phyloP scores from a whole-genome alignment of 1,140 invertebrate genomes.

The Apis laboriosa region DNA sequence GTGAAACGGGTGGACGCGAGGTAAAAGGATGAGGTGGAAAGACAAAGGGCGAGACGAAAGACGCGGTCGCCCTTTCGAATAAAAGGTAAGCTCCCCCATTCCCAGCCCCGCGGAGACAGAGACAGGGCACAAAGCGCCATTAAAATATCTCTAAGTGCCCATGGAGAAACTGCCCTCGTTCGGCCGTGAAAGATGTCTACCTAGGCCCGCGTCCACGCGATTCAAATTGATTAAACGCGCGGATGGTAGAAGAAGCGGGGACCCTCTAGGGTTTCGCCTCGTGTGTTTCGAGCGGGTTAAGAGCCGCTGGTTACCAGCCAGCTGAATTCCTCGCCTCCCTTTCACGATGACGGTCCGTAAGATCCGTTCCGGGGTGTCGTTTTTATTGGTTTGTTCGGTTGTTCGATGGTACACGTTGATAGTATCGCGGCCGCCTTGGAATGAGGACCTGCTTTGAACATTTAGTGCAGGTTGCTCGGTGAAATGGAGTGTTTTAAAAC shows the following conservation, averaged over 20 bases:
- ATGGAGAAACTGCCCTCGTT: constrained; percentile 22
- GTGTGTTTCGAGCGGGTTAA: background rate
- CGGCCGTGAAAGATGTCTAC: constrained; percentile 52
- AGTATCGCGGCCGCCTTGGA: background rate
- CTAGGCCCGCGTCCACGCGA: constrained; percentile 44
- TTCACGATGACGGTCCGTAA: constrained; percentile 8
- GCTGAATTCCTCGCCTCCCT: constrained; percentile 1
- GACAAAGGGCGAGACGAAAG: constrained; percentile 61
- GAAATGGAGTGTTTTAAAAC: background rate
- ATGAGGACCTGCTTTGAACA: background rate
- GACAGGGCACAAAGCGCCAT: constrained; percentile 76
- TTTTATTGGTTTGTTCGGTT: constrained; percentile 9
- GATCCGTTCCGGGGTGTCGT: constrained; percentile 16
- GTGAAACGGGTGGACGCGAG: background rate
- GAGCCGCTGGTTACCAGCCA: background rate
- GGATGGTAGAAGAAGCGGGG: constrained; percentile 2
- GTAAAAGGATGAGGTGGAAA: constrained; percentile 26
- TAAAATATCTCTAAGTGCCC: constrained; percentile 75
- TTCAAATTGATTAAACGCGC: constrained; percentile 60
- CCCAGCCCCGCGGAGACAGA: constrained; percentile 53
- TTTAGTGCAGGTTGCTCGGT: background rate
- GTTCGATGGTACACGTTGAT: background rate
- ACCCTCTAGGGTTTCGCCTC: background rate
- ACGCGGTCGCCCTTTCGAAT: constrained; percentile 52
- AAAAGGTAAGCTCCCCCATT: constrained; percentile 43